These are phyloP conservation scores for Schlechtendalia chinensis DNA, from an alignment of 1,140 invertebrate genomes.

Conservation along the genomic window DNA sequence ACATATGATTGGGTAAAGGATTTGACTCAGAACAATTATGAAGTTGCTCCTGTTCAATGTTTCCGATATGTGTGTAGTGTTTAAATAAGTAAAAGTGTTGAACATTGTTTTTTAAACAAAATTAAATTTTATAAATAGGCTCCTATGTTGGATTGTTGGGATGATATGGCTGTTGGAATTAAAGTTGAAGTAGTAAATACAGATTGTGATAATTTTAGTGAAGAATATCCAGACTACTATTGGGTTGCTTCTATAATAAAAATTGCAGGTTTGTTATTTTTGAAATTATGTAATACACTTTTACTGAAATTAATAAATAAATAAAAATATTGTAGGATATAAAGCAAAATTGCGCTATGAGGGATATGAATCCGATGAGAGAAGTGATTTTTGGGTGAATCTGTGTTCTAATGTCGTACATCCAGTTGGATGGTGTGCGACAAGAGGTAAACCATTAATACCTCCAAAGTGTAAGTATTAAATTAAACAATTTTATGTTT, in stretches of 20 bases:
- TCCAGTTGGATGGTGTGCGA: constrained; percentile 95
- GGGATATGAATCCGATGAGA: constrained; percentile 82
- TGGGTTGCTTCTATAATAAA: constrained; percentile 93
- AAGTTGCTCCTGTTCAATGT: constrained; percentile 82
- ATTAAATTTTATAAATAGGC: constrained; percentile 60
- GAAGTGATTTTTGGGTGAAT: constrained; percentile 94
- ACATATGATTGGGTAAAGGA: constrained; percentile 81
- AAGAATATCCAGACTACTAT: constrained; percentile 78
- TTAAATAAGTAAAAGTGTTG: background rate
- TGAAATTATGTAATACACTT: background rate
- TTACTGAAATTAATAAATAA: background rate
- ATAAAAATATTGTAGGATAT: constrained; percentile 65
- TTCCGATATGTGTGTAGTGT: constrained; percentile 74
- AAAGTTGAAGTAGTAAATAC: constrained; percentile 93
- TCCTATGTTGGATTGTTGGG: constrained; percentile 88
- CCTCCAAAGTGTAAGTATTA: constrained; percentile 74
- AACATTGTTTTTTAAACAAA: background rate
- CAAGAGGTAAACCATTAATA: constrained; percentile 88
- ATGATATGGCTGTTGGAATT: constrained; percentile 89
- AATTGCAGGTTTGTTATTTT: constrained; percentile 65
- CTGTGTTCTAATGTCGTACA: constrained; percentile 89
- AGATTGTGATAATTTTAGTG: constrained; percentile 77
- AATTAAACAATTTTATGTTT: background rate
- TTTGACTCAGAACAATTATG: constrained; percentile 72
- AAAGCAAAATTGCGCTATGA: constrained; percentile 91